A percentile compares a stretch with the other conserved stretches of the same genome.
Evolutionary conservation across 2,797 vertebrate species (phyloP).

Genomic region (Mus caroli): DNA sequence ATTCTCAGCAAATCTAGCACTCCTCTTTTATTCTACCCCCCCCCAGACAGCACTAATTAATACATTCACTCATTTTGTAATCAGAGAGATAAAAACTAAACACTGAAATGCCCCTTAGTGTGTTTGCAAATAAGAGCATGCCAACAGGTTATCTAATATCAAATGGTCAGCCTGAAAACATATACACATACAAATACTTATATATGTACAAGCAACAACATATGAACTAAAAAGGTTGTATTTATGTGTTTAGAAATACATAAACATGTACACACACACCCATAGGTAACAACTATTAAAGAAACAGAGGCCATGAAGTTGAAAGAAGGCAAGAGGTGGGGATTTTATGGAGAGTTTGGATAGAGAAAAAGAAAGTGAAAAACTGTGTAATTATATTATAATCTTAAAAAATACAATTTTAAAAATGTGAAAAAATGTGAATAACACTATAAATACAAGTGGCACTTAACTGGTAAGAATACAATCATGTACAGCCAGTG

Average conservation of each 20-base stretch:
- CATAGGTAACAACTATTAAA: neutral
- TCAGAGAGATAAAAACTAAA: neutral
- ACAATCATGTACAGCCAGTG: neutral
- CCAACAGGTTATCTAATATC: neutral
- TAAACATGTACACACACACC: neutral
- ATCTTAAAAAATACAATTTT: neutral
- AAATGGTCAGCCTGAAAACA: neutral
- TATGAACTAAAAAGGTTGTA: neutral
- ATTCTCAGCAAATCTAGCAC: neutral
- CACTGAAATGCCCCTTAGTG: neutral
- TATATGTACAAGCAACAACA: neutral
- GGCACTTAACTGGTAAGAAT: neutral
- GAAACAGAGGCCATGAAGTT: neutral
- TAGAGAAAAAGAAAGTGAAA: neutral
- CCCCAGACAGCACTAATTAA: neutral
- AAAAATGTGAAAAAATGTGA: too few relatives aligned
- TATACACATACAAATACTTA: too few relatives aligned
- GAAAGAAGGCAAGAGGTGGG: neutral
- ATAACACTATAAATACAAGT: neutral
- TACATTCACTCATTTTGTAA: neutral
- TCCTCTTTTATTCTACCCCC: neutral
- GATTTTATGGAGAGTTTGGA: neutral
- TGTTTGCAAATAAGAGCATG: neutral
- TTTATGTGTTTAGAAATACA: neutral
- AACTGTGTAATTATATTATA: neutral